A percentile compares a stretch with the other conserved stretches of the same genome.
Conservation (phyloP, 2,888 invertebrate species). For the Trissolcus brochymenae region DNA sequence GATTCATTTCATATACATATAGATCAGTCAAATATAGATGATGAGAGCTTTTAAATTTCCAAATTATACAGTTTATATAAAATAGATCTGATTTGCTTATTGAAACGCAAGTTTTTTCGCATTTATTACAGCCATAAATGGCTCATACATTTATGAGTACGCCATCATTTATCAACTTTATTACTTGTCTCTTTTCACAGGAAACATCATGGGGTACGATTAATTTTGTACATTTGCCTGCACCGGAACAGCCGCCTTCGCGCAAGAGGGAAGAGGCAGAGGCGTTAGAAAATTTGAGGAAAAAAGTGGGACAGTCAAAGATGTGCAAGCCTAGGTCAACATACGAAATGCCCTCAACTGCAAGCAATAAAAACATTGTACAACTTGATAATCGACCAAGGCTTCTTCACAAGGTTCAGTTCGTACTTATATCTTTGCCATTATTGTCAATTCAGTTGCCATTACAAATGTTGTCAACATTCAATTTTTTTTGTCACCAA, state of each 20-base stretch:
- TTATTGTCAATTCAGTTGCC: conserved; percentile 15
- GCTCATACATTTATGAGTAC: too few species aligned
- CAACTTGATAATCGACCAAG: conserved; percentile 83
- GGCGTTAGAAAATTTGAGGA: conserved; percentile 83
- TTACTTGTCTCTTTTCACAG: conserved; percentile 37
- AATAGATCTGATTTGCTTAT: background rate
- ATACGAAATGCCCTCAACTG: conserved; percentile 69
- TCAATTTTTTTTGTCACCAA: conserved; percentile 5
- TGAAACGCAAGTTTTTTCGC: background rate
- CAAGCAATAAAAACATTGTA: conserved; percentile 70
- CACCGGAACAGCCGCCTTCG: conserved; percentile 80
- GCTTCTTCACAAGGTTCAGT: conserved; percentile 78
- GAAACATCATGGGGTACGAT: conserved; percentile 64
- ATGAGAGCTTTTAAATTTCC: too few species aligned
- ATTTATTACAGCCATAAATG: background rate
- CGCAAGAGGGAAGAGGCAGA: conserved; percentile 83
- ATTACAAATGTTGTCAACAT: too few species aligned
- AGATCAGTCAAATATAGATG: background rate
- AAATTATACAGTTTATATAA: too few species aligned
- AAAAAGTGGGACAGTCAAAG: conserved; percentile 80
- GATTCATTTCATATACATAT: background rate
- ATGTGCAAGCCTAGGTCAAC: conserved; percentile 78
- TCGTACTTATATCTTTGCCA: background rate
- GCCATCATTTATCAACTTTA: background rate
- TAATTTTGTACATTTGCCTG: conserved; percentile 71